These are phyloP conservation scores for Drosophila kurseongensis DNA, from an alignment of 1,140 invertebrate species.

Conservation along the genomic window DNA sequence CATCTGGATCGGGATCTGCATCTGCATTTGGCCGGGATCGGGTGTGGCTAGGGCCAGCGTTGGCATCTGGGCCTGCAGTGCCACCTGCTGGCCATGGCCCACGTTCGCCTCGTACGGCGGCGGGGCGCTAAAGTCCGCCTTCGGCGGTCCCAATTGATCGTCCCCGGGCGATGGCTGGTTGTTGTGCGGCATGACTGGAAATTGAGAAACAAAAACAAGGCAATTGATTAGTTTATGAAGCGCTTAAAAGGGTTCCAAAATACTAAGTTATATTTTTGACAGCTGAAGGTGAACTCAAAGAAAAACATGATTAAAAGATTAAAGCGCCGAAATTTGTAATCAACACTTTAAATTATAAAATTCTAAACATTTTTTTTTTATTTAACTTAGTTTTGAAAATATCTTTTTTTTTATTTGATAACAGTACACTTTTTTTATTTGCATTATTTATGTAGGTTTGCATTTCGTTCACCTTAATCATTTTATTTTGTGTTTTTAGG, in stretches of 20 bases:
- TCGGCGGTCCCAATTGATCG: constrained; percentile 90
- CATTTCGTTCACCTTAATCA: not conserved
- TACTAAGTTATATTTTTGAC: not conserved
- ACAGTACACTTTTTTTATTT: too few relatives aligned
- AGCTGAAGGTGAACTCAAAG: not conserved
- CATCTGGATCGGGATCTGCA: constrained; percentile 19
- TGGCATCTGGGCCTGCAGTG: constrained; percentile 48
- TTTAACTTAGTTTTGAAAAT: too few relatives aligned
- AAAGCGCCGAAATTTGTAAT: not conserved
- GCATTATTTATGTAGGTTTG: too few relatives aligned
- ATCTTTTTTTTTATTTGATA: too few relatives aligned
- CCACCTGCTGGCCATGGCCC: constrained; percentile 51
- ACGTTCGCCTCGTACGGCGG: constrained; percentile 89
- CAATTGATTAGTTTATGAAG: not conserved
- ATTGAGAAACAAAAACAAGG: not conserved
- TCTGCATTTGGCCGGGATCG: constrained; percentile 28
- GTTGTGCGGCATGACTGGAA: constrained; percentile 75
- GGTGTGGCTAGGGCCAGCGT: constrained; percentile 48
- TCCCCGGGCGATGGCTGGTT: constrained; percentile 62
- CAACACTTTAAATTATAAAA: too few relatives aligned
- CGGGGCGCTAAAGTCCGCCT: constrained; percentile 92
- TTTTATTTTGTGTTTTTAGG: not conserved
- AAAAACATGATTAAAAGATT: too few relatives aligned
- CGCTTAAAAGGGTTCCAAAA: not conserved
- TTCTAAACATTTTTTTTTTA: too few relatives aligned